Conservation (phyloP, 2,888 invertebrate species). For the Sinotaia quadrata region DNA sequence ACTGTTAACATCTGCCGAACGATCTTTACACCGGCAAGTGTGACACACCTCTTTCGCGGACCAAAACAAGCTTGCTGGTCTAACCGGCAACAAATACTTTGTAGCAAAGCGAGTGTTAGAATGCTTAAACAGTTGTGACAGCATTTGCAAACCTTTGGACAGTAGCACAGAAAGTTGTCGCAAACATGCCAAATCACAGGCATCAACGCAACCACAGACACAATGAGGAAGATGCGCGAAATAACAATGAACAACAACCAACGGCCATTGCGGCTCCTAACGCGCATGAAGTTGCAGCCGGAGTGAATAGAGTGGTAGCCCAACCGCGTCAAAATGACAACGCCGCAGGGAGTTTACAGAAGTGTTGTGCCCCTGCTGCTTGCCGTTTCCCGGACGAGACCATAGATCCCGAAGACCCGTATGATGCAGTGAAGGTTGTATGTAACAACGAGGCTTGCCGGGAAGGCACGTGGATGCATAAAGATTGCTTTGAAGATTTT, state of each 20-base stretch:
- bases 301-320: constrained; percentile 25
- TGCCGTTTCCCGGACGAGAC: constrained; percentile 52
- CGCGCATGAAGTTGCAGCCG: constrained; percentile 25
- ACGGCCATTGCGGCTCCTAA: constrained; percentile 19
- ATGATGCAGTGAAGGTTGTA: constrained; percentile 83
- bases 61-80: constrained; percentile 33
- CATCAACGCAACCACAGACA: constrained; percentile 52
- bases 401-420: constrained; percentile 60
- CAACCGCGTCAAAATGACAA: constrained; percentile 33
- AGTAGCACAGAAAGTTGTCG: not conserved
- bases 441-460: constrained; percentile 96
- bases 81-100: constrained; percentile 17
- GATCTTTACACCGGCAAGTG: constrained; percentile 26
- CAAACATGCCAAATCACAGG: constrained; percentile 58
- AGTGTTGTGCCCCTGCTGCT: constrained; percentile 59
- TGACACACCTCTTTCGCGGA: constrained; percentile 39
- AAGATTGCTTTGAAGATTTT: constrained; percentile 95
- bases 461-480: constrained; percentile 93
- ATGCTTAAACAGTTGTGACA: not conserved
- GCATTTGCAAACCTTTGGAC: not conserved
- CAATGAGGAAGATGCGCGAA: constrained; percentile 44
- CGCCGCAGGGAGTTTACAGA: constrained; percentile 30
- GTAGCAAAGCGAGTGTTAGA: not conserved
- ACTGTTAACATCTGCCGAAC: constrained; percentile 32
- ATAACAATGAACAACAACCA: constrained; percentile 40